These are phyloP conservation scores for Drosophila putrida DNA, from an alignment of 2,888 invertebrate species.

Conservation along the genomic window DNA sequence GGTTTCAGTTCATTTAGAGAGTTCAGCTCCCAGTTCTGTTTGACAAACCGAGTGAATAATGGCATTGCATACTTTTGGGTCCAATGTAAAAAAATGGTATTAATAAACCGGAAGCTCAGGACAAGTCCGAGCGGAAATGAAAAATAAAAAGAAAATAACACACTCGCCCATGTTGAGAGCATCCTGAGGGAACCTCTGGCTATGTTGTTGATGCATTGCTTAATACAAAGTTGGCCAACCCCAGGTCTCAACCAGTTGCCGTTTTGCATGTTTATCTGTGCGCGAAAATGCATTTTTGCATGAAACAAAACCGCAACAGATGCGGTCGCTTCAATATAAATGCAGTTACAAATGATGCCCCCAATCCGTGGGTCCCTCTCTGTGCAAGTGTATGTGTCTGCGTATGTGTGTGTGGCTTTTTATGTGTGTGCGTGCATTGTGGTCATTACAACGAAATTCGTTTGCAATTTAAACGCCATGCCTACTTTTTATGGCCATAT, in stretches of 20 bases:
- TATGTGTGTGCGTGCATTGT: slow-evolving; percentile 52
- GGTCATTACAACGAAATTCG: slow-evolving; percentile 80
- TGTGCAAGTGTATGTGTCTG: slow-evolving; percentile 1
- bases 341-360: slow-evolving; percentile 78
- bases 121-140: slow-evolving; percentile 70
- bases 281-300: slow-evolving; percentile 82
- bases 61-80: slow-evolving; percentile 46
- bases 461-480: slow-evolving; percentile 65
- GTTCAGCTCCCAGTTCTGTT: slow-evolving; percentile 12
- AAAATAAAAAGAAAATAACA: slow-evolving; percentile 52
- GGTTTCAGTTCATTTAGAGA: slow-evolving; percentile 19
- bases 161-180: slow-evolving; percentile 4
- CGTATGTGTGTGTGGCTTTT: slow-evolving; percentile 2
- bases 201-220: slow-evolving; percentile 56
- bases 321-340: slow-evolving; percentile 81
- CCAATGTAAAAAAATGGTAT: slow-evolving; percentile 51
- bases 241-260: slow-evolving; percentile 24
- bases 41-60: slow-evolving; percentile 26
- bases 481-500: slow-evolving; percentile 64
- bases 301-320: slow-evolving; percentile 81
- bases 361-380: slow-evolving; percentile 17
- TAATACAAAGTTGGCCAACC: slow-evolving; percentile 52
- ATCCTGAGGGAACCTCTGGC: slow-evolving; percentile 6
- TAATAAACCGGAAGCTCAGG: slow-evolving; percentile 74
- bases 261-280: slow-evolving; percentile 75